Conservation (phyloP, 2,888 invertebrate genomes). For the Aplocera efformata region DNA sequence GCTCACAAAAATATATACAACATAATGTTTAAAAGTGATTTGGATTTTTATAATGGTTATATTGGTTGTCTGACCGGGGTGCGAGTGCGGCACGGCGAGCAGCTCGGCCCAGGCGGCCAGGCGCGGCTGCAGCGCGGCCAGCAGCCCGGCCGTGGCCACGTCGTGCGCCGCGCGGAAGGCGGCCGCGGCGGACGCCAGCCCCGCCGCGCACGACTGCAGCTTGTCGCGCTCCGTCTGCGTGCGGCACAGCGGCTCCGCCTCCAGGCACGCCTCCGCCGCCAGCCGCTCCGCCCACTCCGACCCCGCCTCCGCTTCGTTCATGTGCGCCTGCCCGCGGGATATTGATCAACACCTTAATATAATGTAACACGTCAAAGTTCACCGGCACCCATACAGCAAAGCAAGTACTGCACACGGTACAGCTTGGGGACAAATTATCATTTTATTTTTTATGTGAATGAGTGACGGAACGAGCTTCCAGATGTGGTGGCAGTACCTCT, state of each 20-base stretch:
- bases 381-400: not conserved
- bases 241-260: constrained; percentile 83
- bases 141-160: constrained; percentile 46
- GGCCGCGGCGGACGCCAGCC: constrained; percentile 53
- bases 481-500: too few species aligned
- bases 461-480: too few species aligned
- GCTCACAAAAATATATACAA: too few species aligned
- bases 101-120: constrained; percentile 50
- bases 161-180: constrained; percentile 56
- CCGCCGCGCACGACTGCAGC: constrained; percentile 58
- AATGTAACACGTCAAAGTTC: too few species aligned
- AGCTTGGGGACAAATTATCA: too few species aligned
- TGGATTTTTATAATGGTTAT: too few species aligned
- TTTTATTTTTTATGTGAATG: too few species aligned
- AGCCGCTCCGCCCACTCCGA: constrained; percentile 94
- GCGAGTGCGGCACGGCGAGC: constrained; percentile 41
- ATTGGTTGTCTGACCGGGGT: constrained; percentile 30
- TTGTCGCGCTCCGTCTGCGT: constrained; percentile 51
- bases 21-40: too few species aligned
- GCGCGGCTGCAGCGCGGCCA: constrained; percentile 47
- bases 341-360: too few species aligned
- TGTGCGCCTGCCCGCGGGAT: constrained; percentile 87
- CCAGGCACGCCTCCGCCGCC: constrained; percentile 86
- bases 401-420: too few species aligned
- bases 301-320: constrained; percentile 95